Base-by-base conservation (phyloP, 1,140 invertebrate genomes). In the Drosophila pachea region DNA sequence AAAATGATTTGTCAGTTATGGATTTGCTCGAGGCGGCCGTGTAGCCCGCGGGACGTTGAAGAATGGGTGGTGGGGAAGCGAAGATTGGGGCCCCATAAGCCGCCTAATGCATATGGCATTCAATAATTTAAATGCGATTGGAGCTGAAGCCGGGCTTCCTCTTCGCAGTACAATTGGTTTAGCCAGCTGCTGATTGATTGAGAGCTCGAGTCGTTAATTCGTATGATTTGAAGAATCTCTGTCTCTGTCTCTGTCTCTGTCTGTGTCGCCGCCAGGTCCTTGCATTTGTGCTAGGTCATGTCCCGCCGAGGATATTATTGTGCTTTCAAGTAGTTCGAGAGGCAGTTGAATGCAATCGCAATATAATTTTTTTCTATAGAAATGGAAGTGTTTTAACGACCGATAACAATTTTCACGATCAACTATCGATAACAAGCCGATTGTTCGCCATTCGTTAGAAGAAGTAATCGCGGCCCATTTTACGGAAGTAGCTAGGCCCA, bases 111-210 rank as follows among this genome's bases (percentile, higher is more conserved):
- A 79, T 73, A 73, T 65, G 63, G 63, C 68, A 68, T 79, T 81
- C 77, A 76, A 79, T 73, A 71, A 67, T 61, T 71, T 68, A 71
- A 67, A 67, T 71, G 68, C 55, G 52, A 68, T 71, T 71, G 35
- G 56, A 65, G 50, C 42, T 55, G 12, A 38, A 54, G 22, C 56
- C 64, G 64, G 56, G 60, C 59, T 76, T 66, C 53, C 64, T 49
- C 43, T 52, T 32, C 56, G 59, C 60, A 65, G 66, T 73, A 73
- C 79, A 83, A 83, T 83, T 79, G 79, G 68, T 73, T 83, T 84
- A 73, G 76, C 81, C 79, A 84, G 76, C 78, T 84, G 78, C 76
- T 84, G 79, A 82, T 84, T 82, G 79, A 83, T 83, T 78, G 76
- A 83, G 76, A 69, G 75, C 74, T 84, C 84, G 77, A 66, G 56